phyloP scores from a whole-genome alignment of 2,888 invertebrate genomes.

The Orthosia gracilis region DNA sequence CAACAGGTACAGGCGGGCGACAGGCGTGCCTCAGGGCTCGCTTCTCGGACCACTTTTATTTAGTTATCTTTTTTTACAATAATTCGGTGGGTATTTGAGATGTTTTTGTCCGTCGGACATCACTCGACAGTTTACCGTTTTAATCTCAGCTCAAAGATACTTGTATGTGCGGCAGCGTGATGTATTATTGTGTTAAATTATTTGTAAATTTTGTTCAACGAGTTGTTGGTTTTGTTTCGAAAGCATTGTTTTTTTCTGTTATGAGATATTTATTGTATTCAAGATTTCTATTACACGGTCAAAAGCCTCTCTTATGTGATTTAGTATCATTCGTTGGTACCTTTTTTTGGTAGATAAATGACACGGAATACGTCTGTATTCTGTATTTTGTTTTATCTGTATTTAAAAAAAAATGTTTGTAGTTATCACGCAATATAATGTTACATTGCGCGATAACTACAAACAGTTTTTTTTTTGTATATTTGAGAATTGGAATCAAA shows the following conservation, averaged over 20 bases:
- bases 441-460: too few species aligned
- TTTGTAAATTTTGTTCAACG: constrained; percentile 75
- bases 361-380: too few species aligned
- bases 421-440: too few species aligned
- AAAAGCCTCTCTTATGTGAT: background rate
- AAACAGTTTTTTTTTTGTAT: too few species aligned
- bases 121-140: constrained; percentile 81
- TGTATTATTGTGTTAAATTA: constrained; percentile 79
- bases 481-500: background rate
- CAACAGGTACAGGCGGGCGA: constrained; percentile 85
- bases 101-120: constrained; percentile 80
- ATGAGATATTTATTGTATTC: constrained; percentile 26
- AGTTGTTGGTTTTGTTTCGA: constrained; percentile 61
- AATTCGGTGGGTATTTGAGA: constrained; percentile 81
- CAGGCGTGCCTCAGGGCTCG: constrained; percentile 82
- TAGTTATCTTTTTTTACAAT: constrained; percentile 80
- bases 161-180: constrained; percentile 81
- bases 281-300: background rate
- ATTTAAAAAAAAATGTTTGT: too few species aligned
- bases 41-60: constrained; percentile 74
- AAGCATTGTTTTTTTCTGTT: constrained; percentile 42
- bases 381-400: too few species aligned
- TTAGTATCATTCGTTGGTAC: background rate
- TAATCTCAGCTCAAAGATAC: constrained; percentile 81
- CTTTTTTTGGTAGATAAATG: background rate